Percentiles rank a stretch among this genome's conserved stretches.
Evolutionary conservation across 2,888 invertebrate species (phyloP).

Genomic region (Phragmatobia fuliginosa): DNA sequence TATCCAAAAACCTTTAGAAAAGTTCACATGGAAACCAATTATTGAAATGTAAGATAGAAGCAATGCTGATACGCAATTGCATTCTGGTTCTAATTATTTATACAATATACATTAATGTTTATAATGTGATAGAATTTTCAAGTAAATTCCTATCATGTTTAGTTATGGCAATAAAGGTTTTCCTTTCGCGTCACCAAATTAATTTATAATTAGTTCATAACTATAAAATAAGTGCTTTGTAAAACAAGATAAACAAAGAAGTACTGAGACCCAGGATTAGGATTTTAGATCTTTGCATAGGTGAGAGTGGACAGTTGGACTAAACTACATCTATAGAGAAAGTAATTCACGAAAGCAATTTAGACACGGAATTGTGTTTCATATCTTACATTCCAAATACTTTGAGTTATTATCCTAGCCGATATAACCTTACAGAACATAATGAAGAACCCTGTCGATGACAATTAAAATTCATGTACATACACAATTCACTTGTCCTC

Average conservation of each 20-base stretch:
- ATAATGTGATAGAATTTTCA: background rate
- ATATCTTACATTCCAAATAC: background rate
- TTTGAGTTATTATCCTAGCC: too few species aligned
- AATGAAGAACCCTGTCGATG: background rate
- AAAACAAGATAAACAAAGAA: too few species aligned
- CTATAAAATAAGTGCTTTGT: too few species aligned
- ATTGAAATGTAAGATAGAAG: background rate
- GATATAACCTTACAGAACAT: too few species aligned
- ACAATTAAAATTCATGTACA: conserved; percentile 5
- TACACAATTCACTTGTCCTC: conserved; percentile 7
- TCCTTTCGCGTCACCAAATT: background rate
- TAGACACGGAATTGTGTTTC: background rate
- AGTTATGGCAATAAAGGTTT: background rate
- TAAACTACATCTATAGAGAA: background rate
- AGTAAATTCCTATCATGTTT: background rate
- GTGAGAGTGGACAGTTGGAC: too few species aligned
- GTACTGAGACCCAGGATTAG: too few species aligned
- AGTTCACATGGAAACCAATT: background rate
- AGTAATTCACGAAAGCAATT: background rate
- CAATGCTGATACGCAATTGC: background rate
- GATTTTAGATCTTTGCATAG: too few species aligned
- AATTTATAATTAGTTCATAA: too few species aligned
- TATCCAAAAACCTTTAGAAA: background rate
- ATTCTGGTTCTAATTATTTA: background rate
- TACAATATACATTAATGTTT: background rate